Base-by-base conservation (phyloP, 2,113 vertebrate species). In the Sylvilagus bachmani region DNA sequence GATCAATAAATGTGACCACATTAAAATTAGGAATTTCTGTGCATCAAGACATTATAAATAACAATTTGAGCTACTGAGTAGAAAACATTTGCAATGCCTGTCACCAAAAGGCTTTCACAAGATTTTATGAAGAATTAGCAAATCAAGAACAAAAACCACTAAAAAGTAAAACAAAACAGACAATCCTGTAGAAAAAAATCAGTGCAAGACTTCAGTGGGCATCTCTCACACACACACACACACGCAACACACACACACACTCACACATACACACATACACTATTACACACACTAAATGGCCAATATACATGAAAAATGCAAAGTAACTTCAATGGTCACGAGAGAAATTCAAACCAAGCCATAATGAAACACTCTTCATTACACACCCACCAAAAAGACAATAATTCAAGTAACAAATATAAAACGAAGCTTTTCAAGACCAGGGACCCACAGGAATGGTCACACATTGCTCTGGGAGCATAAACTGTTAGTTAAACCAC, bases 381-480 rank as follows among this genome's bases (percentile, higher is more conserved):
- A 86, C 21, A 89, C 10, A 77, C 4, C 49, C 44, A 78, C 22
- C 7, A 69, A 71, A 93, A 83, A 17, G 58, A 58, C 53, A 81
- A 10, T 66, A 86, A 94, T 85, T 85, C 85, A 81, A 88, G 70
- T 36, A 94, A 75, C 44, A 84, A 58, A 21, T 58, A 58, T 3
- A 21, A 78, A 88, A 88, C 5, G 3, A 92, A 89, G 33, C 49
- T 25, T 95, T 75, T 74, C 24, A 81, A 71, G 53, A 71, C 38
- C 36, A 36, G 31, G 12, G 14, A 71, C 38, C 38, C 80, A 94
- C 62, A 93, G 33, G 38, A 88, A 93, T 80, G 89, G 64, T 95
- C 66, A 33, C 53, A 74, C 1, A 21, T 5, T 80, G 38, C 36
- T 69, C 3, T 33, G 21, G n/a, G 38, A 64, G 71, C 73, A 62